A percentile compares a stretch with the other conserved stretches of the same genome.
These are phyloP conservation scores for Phalacrocorax carbo DNA, from an alignment of 2,113 vertebrate species.

Conservation along the genomic window DNA sequence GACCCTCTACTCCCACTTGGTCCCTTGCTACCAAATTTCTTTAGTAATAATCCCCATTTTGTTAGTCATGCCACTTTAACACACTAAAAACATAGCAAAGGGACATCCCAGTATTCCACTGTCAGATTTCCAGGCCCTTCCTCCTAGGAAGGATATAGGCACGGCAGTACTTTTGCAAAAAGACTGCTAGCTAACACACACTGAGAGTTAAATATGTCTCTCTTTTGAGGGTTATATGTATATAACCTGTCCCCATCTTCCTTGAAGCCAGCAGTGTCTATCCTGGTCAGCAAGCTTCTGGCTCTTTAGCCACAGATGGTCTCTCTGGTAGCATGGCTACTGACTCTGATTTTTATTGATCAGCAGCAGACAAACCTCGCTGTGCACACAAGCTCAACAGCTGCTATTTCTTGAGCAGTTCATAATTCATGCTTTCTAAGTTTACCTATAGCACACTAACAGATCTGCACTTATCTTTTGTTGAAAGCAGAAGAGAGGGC, in stretches of 20 bases:
- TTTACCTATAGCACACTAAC: constrained; percentile 22
- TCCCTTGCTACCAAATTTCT: background rate
- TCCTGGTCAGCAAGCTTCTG: constrained; percentile 5
- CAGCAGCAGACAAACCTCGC: constrained; percentile 54
- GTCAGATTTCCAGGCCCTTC: background rate
- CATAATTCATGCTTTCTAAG: constrained; percentile 59
- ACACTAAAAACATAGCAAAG: background rate
- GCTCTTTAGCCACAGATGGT: constrained; percentile 56
- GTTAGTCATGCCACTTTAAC: background rate
- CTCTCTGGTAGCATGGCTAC: constrained; percentile 48
- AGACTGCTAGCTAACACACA: background rate
- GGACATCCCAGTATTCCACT: background rate
- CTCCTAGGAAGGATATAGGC: background rate
- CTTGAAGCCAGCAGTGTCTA: background rate
- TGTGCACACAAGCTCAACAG: constrained; percentile 65
- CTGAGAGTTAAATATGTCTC: background rate
- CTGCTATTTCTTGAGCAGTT: constrained; percentile 63
- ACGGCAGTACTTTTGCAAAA: background rate
- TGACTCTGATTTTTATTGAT: constrained; percentile 69
- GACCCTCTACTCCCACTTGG: background rate
- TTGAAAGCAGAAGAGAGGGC: background rate
- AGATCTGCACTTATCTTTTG: background rate
- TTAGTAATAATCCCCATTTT: background rate
- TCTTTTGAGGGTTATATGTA: background rate
- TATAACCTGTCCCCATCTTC: background rate